A percentile compares a stretch with the other conserved stretches of the same genome.
phyloP scores from a whole-genome alignment of 2,113 vertebrate genomes.

The Psittacula cyanocephala region DNA sequence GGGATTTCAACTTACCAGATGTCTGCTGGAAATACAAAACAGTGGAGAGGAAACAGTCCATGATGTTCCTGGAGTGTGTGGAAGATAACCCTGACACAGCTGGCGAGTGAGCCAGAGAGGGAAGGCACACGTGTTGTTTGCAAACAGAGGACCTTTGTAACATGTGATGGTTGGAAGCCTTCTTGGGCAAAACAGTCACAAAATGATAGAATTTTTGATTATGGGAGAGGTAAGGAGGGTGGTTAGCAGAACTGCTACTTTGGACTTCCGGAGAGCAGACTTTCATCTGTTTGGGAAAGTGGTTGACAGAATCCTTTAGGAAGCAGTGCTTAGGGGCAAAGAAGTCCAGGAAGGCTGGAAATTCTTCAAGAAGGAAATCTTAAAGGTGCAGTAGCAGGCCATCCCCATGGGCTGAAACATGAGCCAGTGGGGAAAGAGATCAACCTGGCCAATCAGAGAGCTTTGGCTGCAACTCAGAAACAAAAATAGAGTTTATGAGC shows the following conservation, averaged over 20 bases:
- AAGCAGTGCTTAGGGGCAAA: neutral
- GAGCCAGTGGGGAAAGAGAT: neutral
- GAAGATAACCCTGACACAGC: neutral
- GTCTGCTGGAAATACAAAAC: neutral
- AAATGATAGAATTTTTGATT: neutral
- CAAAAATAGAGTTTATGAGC: neutral
- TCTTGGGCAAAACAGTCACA: neutral
- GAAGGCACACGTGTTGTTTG: neutral
- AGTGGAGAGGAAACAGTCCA: neutral
- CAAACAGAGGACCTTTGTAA: neutral
- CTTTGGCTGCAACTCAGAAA: neutral
- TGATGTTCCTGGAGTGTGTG: neutral
- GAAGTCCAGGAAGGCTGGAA: neutral
- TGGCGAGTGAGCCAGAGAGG: neutral
- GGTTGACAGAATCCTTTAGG: neutral
- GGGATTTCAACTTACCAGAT: neutral
- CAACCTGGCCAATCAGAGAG: neutral
- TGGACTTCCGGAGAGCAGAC: neutral
- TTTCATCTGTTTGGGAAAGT: neutral
- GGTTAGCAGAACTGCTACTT: neutral
- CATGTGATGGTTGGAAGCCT: neutral
- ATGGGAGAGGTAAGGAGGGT: neutral
- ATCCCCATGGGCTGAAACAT: neutral
- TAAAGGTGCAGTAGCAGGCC: neutral
- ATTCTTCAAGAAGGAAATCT: neutral